A percentile compares a stretch with the other conserved stretches of the same genome.
These are phyloP conservation scores for Stenurella melanura DNA, from an alignment of 2,888 invertebrate species.

Conservation along the genomic window DNA sequence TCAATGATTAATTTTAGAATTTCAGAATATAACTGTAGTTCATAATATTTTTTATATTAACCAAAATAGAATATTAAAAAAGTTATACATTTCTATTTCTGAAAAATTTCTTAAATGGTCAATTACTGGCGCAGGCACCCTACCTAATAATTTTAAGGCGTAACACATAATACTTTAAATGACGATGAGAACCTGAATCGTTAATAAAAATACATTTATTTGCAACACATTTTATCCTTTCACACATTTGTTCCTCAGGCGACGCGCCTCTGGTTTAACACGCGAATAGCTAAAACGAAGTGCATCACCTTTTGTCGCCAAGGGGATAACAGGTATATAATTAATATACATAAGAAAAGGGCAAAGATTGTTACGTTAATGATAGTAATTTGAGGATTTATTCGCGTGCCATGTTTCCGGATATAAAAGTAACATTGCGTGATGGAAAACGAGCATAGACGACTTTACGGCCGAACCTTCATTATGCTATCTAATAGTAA, in stretches of 20 bases:
- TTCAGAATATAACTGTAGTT: too few relatives aligned
- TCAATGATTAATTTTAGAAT: too few relatives aligned
- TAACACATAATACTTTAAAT: too few relatives aligned
- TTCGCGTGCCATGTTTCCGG: constrained; percentile 40
- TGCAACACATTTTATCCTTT: not conserved
- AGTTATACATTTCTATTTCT: too few relatives aligned
- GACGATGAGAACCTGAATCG: not conserved
- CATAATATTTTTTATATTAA: too few relatives aligned
- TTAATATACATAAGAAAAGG: constrained; percentile 34
- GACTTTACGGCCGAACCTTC: constrained; percentile 7
- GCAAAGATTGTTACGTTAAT: constrained; percentile 33
- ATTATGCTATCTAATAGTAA: constrained; percentile 29
- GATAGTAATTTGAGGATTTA: constrained; percentile 25
- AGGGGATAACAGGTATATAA: constrained; percentile 11
- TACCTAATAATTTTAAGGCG: too few relatives aligned
- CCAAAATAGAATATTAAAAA: too few relatives aligned
- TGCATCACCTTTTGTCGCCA: constrained; percentile 16
- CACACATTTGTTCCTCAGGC: not conserved
- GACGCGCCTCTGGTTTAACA: constrained; percentile 5
- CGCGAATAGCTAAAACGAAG: constrained; percentile 8
- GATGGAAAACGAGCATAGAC: constrained; percentile 24
- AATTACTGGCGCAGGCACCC: too few relatives aligned
- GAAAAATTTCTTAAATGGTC: too few relatives aligned
- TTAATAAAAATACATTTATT: not conserved
- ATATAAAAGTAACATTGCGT: constrained; percentile 41